These are phyloP conservation scores for Antheraea assamensis DNA, from an alignment of 2,888 invertebrate species.

Conservation along the genomic window DNA sequence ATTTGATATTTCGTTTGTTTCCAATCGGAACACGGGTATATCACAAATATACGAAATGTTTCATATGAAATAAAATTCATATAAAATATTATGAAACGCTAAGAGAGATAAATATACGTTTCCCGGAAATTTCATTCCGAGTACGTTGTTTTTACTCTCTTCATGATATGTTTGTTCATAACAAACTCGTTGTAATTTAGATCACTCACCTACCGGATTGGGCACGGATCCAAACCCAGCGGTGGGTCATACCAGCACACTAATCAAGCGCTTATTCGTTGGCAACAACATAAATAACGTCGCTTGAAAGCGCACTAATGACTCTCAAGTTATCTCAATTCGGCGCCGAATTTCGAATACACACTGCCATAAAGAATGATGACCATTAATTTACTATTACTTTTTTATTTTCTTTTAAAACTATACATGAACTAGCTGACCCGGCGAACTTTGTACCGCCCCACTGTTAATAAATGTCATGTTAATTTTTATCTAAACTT, in stretches of 20 bases:
- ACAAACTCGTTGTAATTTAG: slow-evolving; percentile 3
- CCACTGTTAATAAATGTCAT: too few species aligned
- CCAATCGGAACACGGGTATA: not conserved
- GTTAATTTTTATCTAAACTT: too few species aligned
- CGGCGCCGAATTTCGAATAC: not conserved
- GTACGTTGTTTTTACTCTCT: not conserved
- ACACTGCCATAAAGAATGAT: not conserved
- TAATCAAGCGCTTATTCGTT: slow-evolving; percentile 12
- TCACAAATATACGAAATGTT: not conserved
- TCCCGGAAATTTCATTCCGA: not conserved
- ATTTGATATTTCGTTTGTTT: too few species aligned
- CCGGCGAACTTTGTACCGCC: too few species aligned
- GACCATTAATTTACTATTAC: not conserved
- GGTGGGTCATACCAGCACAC: slow-evolving; percentile 13
- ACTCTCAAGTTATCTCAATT: slow-evolving; percentile 32
- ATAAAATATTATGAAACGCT: not conserved
- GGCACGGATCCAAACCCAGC: slow-evolving; percentile 13
- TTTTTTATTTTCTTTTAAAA: too few species aligned
- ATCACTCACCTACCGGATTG: slow-evolving; percentile 5
- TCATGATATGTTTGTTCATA: slow-evolving; percentile 6
- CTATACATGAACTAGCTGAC: too few species aligned
- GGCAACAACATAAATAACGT: slow-evolving; percentile 52
- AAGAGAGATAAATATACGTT: not conserved
- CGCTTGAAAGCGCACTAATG: slow-evolving; percentile 62
- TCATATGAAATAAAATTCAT: not conserved